phyloP scores from a whole-genome alignment of 1,140 invertebrate species.

The Rhagoletis pomonella region DNA sequence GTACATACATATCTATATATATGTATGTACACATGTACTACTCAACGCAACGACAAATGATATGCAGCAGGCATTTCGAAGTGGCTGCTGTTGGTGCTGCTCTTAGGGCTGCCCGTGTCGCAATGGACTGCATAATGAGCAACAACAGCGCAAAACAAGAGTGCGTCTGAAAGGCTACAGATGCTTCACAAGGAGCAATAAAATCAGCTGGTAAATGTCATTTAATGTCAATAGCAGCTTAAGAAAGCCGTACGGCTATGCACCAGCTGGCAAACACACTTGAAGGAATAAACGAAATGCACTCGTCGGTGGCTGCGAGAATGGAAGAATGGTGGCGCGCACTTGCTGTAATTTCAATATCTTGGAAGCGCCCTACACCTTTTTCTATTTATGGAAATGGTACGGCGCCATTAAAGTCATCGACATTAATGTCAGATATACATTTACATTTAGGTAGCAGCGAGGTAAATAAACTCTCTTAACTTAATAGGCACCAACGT shows the following conservation, averaged over 20 bases:
- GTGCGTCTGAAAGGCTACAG: background rate
- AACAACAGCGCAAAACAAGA: background rate
- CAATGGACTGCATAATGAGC: conserved; percentile 36
- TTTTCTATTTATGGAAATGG: too few species aligned
- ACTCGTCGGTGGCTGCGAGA: background rate
- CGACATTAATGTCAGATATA: too few species aligned
- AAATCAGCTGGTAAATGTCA: conserved; percentile 37
- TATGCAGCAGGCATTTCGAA: background rate
- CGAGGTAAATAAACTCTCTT: too few species aligned
- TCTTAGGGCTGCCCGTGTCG: background rate
- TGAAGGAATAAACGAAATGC: background rate
- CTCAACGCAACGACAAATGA: background rate
- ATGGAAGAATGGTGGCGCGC: background rate
- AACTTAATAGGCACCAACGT: too few species aligned
- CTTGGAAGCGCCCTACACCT: too few species aligned
- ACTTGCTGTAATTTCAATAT: background rate
- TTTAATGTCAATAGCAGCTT: conserved; percentile 40
- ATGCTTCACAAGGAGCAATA: conserved; percentile 3
- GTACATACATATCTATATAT: too few species aligned
- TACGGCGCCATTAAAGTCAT: too few species aligned
- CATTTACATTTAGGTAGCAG: too few species aligned
- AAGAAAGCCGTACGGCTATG: background rate
- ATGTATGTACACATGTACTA: too few species aligned
- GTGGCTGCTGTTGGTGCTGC: conserved; percentile 6
- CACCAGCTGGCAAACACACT: conserved; percentile 39